Percentiles rank a stretch among this genome's conserved stretches.
phyloP scores from a whole-genome alignment of 2,888 invertebrate species.

The Exocentrus adspersus region DNA sequence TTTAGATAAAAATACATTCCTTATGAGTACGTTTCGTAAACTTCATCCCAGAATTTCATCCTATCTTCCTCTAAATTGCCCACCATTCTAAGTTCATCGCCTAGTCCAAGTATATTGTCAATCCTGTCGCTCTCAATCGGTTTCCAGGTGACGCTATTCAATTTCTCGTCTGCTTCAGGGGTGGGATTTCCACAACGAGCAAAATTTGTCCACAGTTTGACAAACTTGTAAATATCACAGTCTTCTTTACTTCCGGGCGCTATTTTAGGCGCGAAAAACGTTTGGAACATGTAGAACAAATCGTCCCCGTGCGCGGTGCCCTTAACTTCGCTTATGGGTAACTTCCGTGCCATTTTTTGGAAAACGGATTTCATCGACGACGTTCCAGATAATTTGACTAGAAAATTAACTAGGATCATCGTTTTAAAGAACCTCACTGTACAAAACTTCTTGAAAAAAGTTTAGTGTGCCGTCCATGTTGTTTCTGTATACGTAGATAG shows the following conservation, averaged over 20 bases:
- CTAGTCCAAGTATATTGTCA: constrained; percentile 53
- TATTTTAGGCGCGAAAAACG: constrained; percentile 44
- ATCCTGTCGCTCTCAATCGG: constrained; percentile 46
- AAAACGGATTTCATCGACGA: constrained; percentile 42
- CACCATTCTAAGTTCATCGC: constrained; percentile 46
- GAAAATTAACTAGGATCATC: constrained; percentile 44
- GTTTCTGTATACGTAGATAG: constrained; percentile 55
- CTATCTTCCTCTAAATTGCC: constrained; percentile 52
- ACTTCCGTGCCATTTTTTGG: constrained; percentile 34
- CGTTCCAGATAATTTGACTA: constrained; percentile 46
- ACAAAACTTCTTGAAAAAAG: too few relatives aligned
- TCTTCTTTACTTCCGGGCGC: constrained; percentile 49
- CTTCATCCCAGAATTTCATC: constrained; percentile 55
- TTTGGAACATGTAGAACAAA: constrained; percentile 53
- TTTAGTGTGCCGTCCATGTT: constrained; percentile 51
- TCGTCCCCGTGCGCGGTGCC: constrained; percentile 58
- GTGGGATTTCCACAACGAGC: constrained; percentile 55
- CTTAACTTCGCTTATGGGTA: constrained; percentile 37
- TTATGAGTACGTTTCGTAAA: constrained; percentile 42
- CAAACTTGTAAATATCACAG: constrained; percentile 50
- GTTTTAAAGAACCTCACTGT: constrained; percentile 47
- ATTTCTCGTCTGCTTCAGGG: constrained; percentile 42
- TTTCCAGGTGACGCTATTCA: constrained; percentile 52
- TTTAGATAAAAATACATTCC: too few relatives aligned
- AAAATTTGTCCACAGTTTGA: constrained; percentile 59